Conservation (phyloP, 1,140 invertebrate species). For the Euglossa dilemma region DNA sequence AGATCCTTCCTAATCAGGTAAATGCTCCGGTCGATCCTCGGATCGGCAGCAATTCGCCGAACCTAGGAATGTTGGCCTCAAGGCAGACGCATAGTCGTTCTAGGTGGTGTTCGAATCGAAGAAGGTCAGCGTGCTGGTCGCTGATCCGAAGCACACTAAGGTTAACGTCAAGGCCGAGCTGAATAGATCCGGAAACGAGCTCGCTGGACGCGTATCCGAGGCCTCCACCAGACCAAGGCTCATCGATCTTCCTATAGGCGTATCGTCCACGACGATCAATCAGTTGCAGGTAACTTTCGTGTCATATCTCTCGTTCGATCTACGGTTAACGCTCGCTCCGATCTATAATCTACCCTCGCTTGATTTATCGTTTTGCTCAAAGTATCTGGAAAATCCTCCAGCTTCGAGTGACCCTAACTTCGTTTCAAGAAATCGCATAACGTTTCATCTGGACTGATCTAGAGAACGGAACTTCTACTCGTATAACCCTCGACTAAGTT, state of each 20-base stretch:
- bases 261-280: constrained; percentile 71
- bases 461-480: too few relatives aligned
- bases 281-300: constrained; percentile 63
- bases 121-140: constrained; percentile 86
- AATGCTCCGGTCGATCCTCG: constrained; percentile 5
- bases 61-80: constrained; percentile 50
- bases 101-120: constrained; percentile 87
- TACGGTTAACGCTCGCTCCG: too few relatives aligned
- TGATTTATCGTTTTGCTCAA: too few relatives aligned
- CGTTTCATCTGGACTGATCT: too few relatives aligned
- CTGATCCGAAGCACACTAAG: constrained; percentile 85
- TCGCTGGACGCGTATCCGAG: constrained; percentile 50
- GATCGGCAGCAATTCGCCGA: not conserved
- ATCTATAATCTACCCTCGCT: too few relatives aligned
- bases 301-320: too few relatives aligned
- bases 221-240: constrained; percentile 47
- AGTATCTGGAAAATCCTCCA: too few relatives aligned
- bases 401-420: too few relatives aligned
- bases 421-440: too few relatives aligned
- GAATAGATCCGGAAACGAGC: constrained; percentile 58
- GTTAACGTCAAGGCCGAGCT: constrained; percentile 85
- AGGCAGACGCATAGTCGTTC: constrained; percentile 56
- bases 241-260: constrained; percentile 67
- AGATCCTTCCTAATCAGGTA: constrained; percentile 86
- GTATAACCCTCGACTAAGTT: too few relatives aligned